Evolutionary conservation across 2,797 vertebrate genomes (phyloP), one percentile per base, ranked within the genome.

Genomic region (Enoplosus armatus): DNA sequence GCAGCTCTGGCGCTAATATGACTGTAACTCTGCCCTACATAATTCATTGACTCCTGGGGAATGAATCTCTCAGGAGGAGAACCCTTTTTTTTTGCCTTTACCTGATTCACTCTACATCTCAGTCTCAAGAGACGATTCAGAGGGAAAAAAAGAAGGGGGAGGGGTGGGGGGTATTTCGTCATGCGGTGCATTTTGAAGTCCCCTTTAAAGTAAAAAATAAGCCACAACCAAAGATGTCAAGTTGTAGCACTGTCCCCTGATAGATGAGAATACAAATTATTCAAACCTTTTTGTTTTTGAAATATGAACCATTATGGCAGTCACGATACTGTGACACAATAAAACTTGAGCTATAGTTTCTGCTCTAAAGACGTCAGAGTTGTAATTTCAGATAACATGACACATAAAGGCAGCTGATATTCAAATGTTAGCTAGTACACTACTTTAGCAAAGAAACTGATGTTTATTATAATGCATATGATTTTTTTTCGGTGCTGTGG

Each of bases 11-110:
- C 20, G 12, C 65, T 77, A 84, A 86, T 68, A 69, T 50, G 45
- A 82, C 71, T 85, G 63, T 71, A 85, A 82, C 73, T 84, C 85
- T 90, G 88, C n/a, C 86, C 91, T 94, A 92, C 87, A 94, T 94
- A 91, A 93, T 94, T 90, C 76, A 92, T 90, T 4, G 80, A 77
- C 91, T 90, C 87, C 47, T 69, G 72, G 90, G 92, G 66, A 90
- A 82, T 55, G 48, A 18, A 51, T 86, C 86, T 93, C 92, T 81
- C 71, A 67, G 72, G 91, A 89, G 75, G 35, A 67, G 20, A 75
- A 79, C 33, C 64, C 77, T 75, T 62, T 69, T 71, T 53, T 71
- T 70, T 65, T 83, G 85, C 83, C 79, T 83, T 88, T 85, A 93
- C 90, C 87, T 88, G 89, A 88, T 85, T 87, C 74, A 72, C 80